Base-by-base conservation (phyloP, 1,140 invertebrate species). In the Melipona quadrifasciata region DNA sequence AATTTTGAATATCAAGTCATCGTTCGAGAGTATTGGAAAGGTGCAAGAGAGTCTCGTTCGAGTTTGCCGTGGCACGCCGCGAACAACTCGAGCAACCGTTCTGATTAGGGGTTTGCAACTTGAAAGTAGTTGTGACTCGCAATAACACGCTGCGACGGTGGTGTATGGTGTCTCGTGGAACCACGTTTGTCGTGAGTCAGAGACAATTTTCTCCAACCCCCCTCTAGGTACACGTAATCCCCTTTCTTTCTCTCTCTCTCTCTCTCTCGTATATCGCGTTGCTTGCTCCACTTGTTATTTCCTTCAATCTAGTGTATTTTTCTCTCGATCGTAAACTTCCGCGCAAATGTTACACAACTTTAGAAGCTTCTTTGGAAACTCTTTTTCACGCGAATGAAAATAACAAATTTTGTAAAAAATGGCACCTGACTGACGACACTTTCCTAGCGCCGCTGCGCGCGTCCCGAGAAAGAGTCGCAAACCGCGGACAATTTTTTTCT, bases 401-500 rank as follows among this genome's bases (percentile, higher is more conserved):
- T 68, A 68, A 68, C 11, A 34, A n/a, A n/a, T 31, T 34, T 21
- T 17, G 17, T 21, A 68, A 68, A 12, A n/a, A 14, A n/a, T 12
- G 21, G 10, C 10, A 74, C n/a, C 12, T 27, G 34, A 64, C 39
- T 19, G 74, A 64, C 58, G 34, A 77, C 58, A 77, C 64, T 77
- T 76, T 76, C 47, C 10, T 24, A 17, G 5, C n/a, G 6, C 47
- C 31, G 31, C 2, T 39, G 34, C 12, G 31, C 17, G 34, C n/a
- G 34, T 31, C 19, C 21, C 12, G 17, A 61, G 64, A 61, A 77
- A 65, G 57, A 65, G 57, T 77, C 34, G 74, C 64, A 77, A 77
- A 77, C 74, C 57, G 64, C 74, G 64, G 74, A 77, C 74, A 77
- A 77, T 64, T 64, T 77, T 76, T 75, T 31, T 31, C 31, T 31